Base-by-base conservation (phyloP, 2,797 vertebrate genomes). In the Periophthalmus magnuspinnatus region DNA sequence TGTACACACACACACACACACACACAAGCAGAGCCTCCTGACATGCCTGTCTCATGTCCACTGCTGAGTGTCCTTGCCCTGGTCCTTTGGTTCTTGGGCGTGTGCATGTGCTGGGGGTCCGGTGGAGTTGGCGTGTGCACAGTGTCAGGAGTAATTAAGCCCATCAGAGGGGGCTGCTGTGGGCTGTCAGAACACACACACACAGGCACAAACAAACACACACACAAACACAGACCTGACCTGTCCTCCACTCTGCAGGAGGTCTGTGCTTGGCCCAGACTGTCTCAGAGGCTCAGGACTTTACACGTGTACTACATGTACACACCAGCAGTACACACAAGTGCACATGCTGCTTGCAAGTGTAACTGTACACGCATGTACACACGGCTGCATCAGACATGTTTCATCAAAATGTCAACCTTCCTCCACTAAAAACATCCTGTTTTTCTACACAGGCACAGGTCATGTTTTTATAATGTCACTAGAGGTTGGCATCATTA, bases 81-180 rank as follows among this genome's bases (percentile, higher is more conserved):
- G 58, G 48, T 59, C 56, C 17, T 24, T 33, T 11, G 41, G 59
- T 80, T 71, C 64, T 57, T 4, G 6, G 3, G n/a, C 19, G 48
- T 36, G 34, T 36, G 34, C 7, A 34, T 36, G 34, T 36, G 34
- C 7, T n/a, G 5, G 50, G 52, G 19, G 50, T n/a, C 50, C 70
- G 79, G 78, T 81, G 66, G 71, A 80, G 52, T 3, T 6, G 19
- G 67, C 71, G 13, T 70, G 72, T 64, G 75, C 76, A 22, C 84
- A 79, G 63, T 78, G 90, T 90, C 88, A 82, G 72, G 75, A 86
- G 76, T 58, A 66, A 82, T 90, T 88, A 85, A 81, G 67, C 45
- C 1, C 57, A 28, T 47, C 54, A 74, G 41, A 70, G 76, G 77
- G 54, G 73, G 54, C 48, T 74, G 70, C 78, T 81, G 72, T 54